Evolutionary conservation across 2,113 vertebrate species (phyloP), one percentile per base, ranked within the genome.

Genomic region (Ptilonorhynchus violaceus): DNA sequence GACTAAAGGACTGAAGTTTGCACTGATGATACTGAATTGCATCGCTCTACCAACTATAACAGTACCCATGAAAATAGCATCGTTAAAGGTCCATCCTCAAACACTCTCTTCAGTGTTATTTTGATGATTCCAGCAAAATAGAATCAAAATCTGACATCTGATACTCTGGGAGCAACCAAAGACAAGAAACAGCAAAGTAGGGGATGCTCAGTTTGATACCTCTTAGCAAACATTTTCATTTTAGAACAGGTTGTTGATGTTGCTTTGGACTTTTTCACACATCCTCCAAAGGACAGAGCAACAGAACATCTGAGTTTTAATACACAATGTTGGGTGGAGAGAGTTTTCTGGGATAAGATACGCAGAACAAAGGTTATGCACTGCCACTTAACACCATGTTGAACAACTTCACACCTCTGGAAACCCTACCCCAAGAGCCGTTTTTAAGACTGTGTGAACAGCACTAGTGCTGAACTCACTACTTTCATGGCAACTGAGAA

Each of bases 271-370:
- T 63, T 52, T 41, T 44, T 33, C 39, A 25, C 30, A 31, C 8
- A 41, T 35, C 35, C 14, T 46, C 25, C 31, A 10, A 44, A 58
- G 27, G 18, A 44, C 13, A 10, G 3, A 14, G n/a, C 0, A 0
- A 22, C 2, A 52, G 10, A 10, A 35, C 10, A 81, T 27, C 15
- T 0, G 42, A 41, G 18, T 15, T 74, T 74, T 37, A 60, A n/a
- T 7, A 42, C 4, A 11, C 14, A 15, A 0, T 1, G 0, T 6
- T 13, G 46, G 25, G n/a, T 2, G 3, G 44, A 46, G 9, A n/a
- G 7, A 46, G n/a, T 62, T 44, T 73, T 58, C 39, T 68, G 13
- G 30, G 16, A 27, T 9, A 47, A 49, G 3, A 30, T 69, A n/a
- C 2, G 8, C 44, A 82, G 28, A 79, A n/a, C 27, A 55, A 35